phyloP scores from a whole-genome alignment of 2,888 invertebrate species.

The Keiferia lycopersicella region DNA sequence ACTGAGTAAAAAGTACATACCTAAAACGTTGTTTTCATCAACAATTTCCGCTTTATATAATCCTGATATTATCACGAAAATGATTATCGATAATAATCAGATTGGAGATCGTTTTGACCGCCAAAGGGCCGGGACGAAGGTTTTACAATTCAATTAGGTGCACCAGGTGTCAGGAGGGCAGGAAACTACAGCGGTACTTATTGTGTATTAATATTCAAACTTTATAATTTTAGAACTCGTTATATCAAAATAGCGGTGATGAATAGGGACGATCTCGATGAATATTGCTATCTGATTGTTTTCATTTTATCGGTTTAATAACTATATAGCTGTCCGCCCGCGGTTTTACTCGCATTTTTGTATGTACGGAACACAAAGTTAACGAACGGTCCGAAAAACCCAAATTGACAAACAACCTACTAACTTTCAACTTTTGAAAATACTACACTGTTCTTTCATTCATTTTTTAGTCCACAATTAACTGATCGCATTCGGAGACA shows the following conservation, averaged over 20 bases:
- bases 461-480: too few relatives aligned
- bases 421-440: too few relatives aligned
- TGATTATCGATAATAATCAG: constrained; percentile 71
- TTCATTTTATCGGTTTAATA: too few relatives aligned
- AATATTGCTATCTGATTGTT: too few relatives aligned
- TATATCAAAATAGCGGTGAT: background rate
- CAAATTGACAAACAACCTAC: too few relatives aligned
- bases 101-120: constrained; percentile 70
- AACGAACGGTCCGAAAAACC: too few relatives aligned
- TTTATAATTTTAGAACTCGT: background rate
- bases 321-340: too few relatives aligned
- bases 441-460: too few relatives aligned
- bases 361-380: too few relatives aligned
- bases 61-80: constrained; percentile 60
- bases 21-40: constrained; percentile 37
- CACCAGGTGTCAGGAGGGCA: constrained; percentile 70
- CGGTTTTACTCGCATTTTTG: too few relatives aligned
- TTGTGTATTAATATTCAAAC: background rate
- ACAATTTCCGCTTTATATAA: constrained; percentile 53
- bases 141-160: constrained; percentile 78
- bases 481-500: too few relatives aligned
- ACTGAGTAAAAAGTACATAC: constrained; percentile 21
- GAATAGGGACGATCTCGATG: too few relatives aligned
- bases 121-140: constrained; percentile 73
- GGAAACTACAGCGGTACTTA: constrained; percentile 51